Evolutionary conservation across 2,113 vertebrate species (phyloP), one percentile per base, ranked within the genome.

Genomic region (Oenanthe melanoleuca): DNA sequence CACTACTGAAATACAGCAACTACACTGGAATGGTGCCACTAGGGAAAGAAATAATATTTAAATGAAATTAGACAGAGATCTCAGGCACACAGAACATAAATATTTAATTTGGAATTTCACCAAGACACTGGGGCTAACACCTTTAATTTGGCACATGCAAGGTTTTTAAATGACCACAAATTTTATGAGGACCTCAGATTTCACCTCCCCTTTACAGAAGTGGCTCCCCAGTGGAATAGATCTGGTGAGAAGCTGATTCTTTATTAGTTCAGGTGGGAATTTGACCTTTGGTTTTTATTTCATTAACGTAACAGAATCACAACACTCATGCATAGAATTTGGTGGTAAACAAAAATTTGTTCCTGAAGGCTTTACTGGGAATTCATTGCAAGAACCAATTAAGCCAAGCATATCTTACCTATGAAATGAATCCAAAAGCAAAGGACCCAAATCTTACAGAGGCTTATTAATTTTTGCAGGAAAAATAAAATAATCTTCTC

Each of bases 201-300:
- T 90, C 71, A 78, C 52, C 38, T 86, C 28, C 7, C 22, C 34
- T 74, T 92, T 78, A 90, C 83, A 83, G 13, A 9, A 34, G 6
- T 60, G 23, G 21, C 63, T 92, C 52, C 71, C 71, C 9, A 56
- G 56, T 80, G 44, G 79, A 83, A 86, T 94, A 93, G 95, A 74
- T 26, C n/a, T 2, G 2, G 52, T 70, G 49, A 83, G 60, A 93
- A 44, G 38, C 29, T 67, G 85, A 73, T 52, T 73, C 25, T 83
- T 82, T 95, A 90, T 95, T 96, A 93, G 56, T 56, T 94, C 94
- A 93, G 82, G 69, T 86, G 69, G 72, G 69, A 88, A 92, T 94
- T 28, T 78, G 86, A 56, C 44, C 64, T 95, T 90, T 93, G 50
- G 29, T 71, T 86, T 84, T 91, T 67, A 52, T 91, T 94, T 86